Percentiles rank a stretch among this genome's conserved stretches.
Evolutionary conservation across 1,140 invertebrate species (phyloP).

Genomic region (Bombus breviceps): DNA sequence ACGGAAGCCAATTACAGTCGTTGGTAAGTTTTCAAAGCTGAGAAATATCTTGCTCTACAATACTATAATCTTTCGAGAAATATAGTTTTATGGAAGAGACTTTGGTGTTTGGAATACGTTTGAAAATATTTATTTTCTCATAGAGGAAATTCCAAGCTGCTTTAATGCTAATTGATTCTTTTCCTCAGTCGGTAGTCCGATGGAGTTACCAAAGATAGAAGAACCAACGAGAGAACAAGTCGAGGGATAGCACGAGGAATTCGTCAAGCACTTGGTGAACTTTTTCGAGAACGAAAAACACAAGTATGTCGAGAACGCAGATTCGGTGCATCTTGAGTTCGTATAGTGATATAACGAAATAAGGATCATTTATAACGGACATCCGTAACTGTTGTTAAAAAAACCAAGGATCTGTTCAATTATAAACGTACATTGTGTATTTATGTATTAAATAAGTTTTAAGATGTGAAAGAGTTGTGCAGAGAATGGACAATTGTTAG

Average conservation of each 20-base stretch:
- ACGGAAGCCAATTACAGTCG: slow-evolving; percentile 89
- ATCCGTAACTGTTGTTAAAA: no score
- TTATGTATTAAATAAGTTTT: no score
- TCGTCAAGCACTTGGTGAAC: slow-evolving; percentile 86
- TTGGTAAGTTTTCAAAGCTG: slow-evolving; percentile 86
- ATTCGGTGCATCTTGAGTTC: slow-evolving; percentile 76
- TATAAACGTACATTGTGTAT: neutral
- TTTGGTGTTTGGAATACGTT: no score
- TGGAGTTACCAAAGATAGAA: slow-evolving; percentile 87
- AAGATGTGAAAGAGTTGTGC: neutral
- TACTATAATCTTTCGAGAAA: rapidly evolving
- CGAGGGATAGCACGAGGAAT: slow-evolving; percentile 89
- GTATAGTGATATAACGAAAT: neutral
- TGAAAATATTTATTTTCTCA: no score
- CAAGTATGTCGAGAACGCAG: slow-evolving; percentile 87
- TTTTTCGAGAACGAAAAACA: slow-evolving; percentile 92
- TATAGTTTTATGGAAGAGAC: neutral
- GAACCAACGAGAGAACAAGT: slow-evolving; percentile 90
- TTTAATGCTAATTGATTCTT: neutral
- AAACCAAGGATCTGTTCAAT: no score
- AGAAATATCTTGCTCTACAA: rapidly evolving
- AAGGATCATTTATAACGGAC: neutral
- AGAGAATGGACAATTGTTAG: no score
- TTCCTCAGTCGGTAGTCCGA: slow-evolving; percentile 91
- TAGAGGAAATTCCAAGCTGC: no score